phyloP scores from a whole-genome alignment of 2,113 vertebrate genomes.

The Speoplatyrhinus poulsoni region DNA sequence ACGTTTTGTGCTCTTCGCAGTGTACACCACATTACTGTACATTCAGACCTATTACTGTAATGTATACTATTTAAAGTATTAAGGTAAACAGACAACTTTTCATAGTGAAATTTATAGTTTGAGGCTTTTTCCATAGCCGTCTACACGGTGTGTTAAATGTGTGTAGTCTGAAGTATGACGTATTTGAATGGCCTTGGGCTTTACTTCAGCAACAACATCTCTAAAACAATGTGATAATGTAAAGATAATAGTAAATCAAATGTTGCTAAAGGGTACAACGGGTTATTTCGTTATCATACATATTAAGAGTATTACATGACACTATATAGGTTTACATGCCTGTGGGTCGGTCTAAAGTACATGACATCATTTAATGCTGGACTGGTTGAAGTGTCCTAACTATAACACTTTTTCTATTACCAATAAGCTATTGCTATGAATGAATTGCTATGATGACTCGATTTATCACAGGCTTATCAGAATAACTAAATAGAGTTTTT shows the following conservation, averaged over 20 bases:
- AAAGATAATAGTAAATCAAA: conserved; percentile 67
- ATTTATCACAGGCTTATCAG: too few species aligned
- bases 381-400: too few species aligned
- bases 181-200: conserved; percentile 42
- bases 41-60: not conserved
- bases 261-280: conserved; percentile 43
- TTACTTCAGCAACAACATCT: conserved; percentile 41
- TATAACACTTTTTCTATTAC: too few species aligned
- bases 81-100: not conserved
- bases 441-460: too few species aligned
- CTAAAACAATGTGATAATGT: conserved; percentile 48
- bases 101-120: conserved; percentile 9
- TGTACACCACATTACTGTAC: too few species aligned
- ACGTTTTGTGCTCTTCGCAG: conserved; percentile 13
- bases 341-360: conserved; percentile 41
- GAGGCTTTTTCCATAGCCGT: conserved; percentile 3
- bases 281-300: conserved; percentile 47
- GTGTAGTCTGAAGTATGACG: conserved; percentile 43
- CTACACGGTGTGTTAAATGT: conserved; percentile 31
- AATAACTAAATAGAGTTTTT: too few species aligned
- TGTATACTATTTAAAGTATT: not conserved
- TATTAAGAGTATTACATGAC: conserved; percentile 42
- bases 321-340: conserved; percentile 39
- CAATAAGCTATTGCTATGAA: too few species aligned
- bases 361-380: not conserved